A percentile compares a stretch with the other conserved stretches of the same genome.
These are phyloP conservation scores for Mus minutoides DNA, from an alignment of 2,797 vertebrate species.

Conservation along the genomic window DNA sequence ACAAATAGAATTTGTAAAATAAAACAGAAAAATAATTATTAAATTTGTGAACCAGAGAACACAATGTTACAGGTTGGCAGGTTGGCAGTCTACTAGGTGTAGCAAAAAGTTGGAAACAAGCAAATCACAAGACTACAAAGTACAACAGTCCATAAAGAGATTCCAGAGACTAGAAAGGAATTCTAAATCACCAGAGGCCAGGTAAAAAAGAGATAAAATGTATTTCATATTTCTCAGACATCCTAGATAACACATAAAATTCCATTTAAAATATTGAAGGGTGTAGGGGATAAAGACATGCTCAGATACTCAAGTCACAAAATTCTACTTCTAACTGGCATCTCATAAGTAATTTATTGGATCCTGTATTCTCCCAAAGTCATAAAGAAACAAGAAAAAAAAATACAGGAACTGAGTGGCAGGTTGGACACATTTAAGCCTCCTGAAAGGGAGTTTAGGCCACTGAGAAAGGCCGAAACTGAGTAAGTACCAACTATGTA, in stretches of 20 bases:
- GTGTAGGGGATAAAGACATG: neutral
- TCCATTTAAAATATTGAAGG: neutral
- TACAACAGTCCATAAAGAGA: neutral
- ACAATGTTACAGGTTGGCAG: neutral
- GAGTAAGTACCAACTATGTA: neutral
- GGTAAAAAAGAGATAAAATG: neutral
- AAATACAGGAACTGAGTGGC: neutral
- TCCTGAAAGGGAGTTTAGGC: neutral
- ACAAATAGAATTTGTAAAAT: neutral
- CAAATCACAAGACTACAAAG: neutral
- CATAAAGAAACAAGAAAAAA: neutral
- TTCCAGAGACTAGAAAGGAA: neutral
- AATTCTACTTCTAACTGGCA: neutral
- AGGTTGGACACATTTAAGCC: neutral
- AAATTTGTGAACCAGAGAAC: neutral
- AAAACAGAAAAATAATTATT: neutral
- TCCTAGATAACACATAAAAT: neutral
- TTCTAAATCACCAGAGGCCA: neutral
- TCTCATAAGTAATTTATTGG: neutral
- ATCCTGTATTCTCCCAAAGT: neutral
- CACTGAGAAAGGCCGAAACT: neutral
- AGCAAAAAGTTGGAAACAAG: neutral
- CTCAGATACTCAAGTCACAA: neutral
- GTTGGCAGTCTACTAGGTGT: neutral
- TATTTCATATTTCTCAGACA: slow-evolving; percentile 14